Evolutionary conservation across 2,797 vertebrate species (phyloP).

Genomic region (Amblyopsis hoosieri): DNA sequence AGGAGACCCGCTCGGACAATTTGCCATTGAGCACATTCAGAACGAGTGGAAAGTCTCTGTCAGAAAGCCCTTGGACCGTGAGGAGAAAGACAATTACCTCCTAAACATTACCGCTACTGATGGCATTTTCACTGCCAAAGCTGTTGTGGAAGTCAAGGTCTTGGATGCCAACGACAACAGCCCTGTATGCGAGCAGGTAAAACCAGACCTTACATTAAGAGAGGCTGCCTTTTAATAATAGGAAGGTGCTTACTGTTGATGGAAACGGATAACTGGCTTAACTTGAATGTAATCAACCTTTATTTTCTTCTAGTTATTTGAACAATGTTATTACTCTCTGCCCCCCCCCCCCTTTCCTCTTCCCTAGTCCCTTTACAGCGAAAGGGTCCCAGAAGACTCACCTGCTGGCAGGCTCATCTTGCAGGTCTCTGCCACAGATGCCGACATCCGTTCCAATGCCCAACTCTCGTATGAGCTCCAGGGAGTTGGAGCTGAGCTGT

Average conservation of each 20-base stretch:
- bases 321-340: neutral
- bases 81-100: conserved; percentile 93
- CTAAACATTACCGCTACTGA: conserved; percentile 96
- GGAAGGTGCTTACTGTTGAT: conserved; percentile 2
- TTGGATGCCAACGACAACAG: conserved; percentile 98
- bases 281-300: too few relatives aligned
- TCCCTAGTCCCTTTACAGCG: conserved; percentile 85
- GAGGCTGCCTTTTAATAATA: conserved; percentile 8
- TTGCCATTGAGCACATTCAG: conserved; percentile 90
- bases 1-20: conserved; percentile 93
- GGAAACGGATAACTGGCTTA: neutral
- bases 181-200: conserved; percentile 95
- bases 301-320: neutral
- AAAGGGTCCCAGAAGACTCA: conserved; percentile 89
- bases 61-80: conserved; percentile 91
- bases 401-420: conserved; percentile 87
- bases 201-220: conserved; percentile 4
- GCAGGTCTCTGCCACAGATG: conserved; percentile 90
- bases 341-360: conserved; percentile 3
- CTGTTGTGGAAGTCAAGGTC: conserved; percentile 96
- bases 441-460: conserved; percentile 95
- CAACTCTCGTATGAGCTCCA: conserved; percentile 90
- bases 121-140: conserved; percentile 91
- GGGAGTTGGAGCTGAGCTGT: conserved; percentile 88
- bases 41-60: conserved; percentile 98